Percentiles rank a stretch among this genome's conserved stretches.
Evolutionary conservation across 2,113 vertebrate genomes (phyloP).

Genomic region (Prionailurus viverrinus): DNA sequence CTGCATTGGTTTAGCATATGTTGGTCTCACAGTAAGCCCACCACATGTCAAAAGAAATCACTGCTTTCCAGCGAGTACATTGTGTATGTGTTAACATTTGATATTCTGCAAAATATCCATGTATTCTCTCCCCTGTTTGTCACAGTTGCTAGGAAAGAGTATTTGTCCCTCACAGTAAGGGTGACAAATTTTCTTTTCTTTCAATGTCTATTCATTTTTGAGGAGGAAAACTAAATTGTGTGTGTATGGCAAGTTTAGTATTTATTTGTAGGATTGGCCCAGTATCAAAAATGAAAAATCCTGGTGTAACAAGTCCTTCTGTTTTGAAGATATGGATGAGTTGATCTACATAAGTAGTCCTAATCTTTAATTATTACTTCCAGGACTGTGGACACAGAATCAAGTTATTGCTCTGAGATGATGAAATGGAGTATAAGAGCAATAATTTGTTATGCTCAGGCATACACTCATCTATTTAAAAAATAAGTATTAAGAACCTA

Average conservation of each 20-base stretch:
- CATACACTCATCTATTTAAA: background rate
- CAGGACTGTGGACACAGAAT: background rate
- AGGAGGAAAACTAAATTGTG: background rate
- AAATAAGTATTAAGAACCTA: background rate
- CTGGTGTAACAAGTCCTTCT: background rate
- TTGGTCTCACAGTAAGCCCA: background rate
- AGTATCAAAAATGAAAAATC: background rate
- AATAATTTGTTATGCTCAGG: background rate
- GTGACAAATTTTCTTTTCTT: background rate
- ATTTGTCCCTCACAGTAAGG: background rate
- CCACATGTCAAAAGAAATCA: constrained; percentile 1
- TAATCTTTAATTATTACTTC: background rate
- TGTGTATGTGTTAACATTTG: background rate
- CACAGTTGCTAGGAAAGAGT: background rate
- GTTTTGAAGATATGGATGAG: background rate
- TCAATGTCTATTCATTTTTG: background rate
- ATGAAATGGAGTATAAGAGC: background rate
- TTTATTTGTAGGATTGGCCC: background rate
- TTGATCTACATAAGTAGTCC: background rate
- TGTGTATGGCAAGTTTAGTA: background rate
- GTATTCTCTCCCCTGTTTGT: background rate
- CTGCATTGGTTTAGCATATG: background rate
- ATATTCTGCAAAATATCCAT: background rate
- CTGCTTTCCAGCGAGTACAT: background rate
- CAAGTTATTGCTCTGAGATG: background rate